Evolutionary conservation across 23 tunicate species (phyloP), one percentile per base, ranked within the genome.

Genomic region (Trididemnum miniatum): DNA sequence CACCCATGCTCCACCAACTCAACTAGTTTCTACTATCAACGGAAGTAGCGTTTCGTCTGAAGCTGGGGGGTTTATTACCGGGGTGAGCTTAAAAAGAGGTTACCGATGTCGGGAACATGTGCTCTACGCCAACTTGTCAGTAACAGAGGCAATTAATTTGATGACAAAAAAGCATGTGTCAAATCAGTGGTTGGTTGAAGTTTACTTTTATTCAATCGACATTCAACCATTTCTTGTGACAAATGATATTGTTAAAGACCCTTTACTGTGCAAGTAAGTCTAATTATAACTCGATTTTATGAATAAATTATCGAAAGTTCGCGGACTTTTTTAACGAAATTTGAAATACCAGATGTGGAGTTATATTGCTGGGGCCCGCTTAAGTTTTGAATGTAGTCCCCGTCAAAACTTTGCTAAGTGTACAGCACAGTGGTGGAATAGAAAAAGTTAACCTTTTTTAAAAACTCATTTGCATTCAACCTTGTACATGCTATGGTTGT

Each of bases 141-240:
- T 81, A 1, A 64, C 75, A n/a, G 31, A 57, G 1, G 44, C 71
- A 0, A 20, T 35, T 26, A 44, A 65, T 31, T 26, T 37, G n/a
- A 35, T 1, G 9, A 25, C 60, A 0, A 79, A 79, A 15, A 51
- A 35, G 23, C 25, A 44, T 15, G 34, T 28, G 0, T 0, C 60
- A 1, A 36, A 63, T 22, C 0, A 15, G 4, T 90, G 96, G 96
- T 49, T 49, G 1, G 82, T 74, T 20, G 64, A 50, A 1, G 25
- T 90, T 22, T 23, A 35, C 38, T 85, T 90, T 44, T 31, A 80
- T 24, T 15, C 34, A n/a, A 65, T 90, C 35, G 80, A 81, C 57
- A 83, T 85, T 54, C 89, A 90, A 74, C 96, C 96, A 3, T 90
- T 90, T 65, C 65, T 90, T 20, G 87, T 90, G 28, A 84, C 81